Base-by-base conservation (phyloP, 2,888 invertebrate species). In the Tenodera sinensis region DNA sequence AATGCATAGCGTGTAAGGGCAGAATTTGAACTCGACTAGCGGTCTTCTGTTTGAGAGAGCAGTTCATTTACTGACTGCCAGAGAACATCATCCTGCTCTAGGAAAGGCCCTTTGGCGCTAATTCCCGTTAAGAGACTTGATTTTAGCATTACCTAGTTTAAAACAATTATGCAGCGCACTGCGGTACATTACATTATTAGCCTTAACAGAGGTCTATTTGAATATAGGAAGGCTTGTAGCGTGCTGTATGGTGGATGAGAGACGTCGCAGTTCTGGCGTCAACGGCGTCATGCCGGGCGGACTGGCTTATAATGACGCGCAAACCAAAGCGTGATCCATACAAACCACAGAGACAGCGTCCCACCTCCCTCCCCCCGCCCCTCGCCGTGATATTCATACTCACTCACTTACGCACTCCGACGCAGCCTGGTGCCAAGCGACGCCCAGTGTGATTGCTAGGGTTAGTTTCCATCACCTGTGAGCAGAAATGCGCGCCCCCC, bases 301-400 rank as follows among this genome's bases (percentile, higher is more conserved):
- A 83, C 83, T 86, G 83, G 86, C 83, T 86, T 89, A 85, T 89
- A 89, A 89, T 89, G 89, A 83, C 89, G 89, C 86, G 89, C 89
- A 87, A 89, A 86, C 89, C 89, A 83, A 89, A 87, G 83, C 89
- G 89, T 86, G 89, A 89, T 86, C 83, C 86, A 87, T 87, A 87
- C 87, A 87, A 87, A 87, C 87, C 87, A 83, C 87, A 87, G 34
- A 30, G 82, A 71, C 87, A 86, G 81, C 86, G 30, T 83, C 83
- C 54, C 54, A 20, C 54, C 54, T 20, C 54, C 54, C 54, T 6
- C 54, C 54, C 54, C 54, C 25, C 54, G 8, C 54, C 20, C 54
- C 20, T 20, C 14, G 20, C 54, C 54, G 14, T 85, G 85, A 85
- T 85, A 85, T 85, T 85, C 85, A 15, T 47, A 42, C 47, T 71